Evolutionary conservation across 2,113 vertebrate genomes (phyloP).

Genomic region (Daphoenositta chrysoptera): DNA sequence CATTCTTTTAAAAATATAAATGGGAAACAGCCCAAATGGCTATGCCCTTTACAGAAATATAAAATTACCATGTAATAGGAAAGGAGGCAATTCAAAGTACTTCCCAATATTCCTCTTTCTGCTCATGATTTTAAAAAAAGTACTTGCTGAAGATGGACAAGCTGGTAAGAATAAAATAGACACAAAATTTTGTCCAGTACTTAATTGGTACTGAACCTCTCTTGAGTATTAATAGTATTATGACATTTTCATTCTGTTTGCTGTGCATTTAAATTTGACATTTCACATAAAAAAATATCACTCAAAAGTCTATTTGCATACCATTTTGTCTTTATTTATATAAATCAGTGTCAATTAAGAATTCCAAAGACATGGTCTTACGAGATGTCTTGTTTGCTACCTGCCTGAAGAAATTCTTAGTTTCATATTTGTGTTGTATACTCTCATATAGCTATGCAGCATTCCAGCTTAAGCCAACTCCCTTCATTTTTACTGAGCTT

Average conservation of each 20-base stretch:
- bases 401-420: background rate
- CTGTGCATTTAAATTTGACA: background rate
- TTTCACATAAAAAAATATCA: background rate
- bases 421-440: background rate
- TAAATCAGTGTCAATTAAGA: background rate
- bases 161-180: background rate
- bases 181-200: background rate
- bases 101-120: background rate
- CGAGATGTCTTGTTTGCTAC: background rate
- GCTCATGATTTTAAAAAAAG: background rate
- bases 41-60: background rate
- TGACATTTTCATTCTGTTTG: background rate
- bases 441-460: background rate
- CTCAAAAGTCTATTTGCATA: background rate
- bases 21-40: background rate
- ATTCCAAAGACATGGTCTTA: background rate
- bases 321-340: background rate
- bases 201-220: background rate
- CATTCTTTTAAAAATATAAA: background rate
- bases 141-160: background rate
- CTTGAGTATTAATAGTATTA: background rate
- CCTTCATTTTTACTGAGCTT: background rate
- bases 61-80: background rate
- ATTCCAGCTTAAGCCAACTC: background rate
- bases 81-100: background rate